A percentile compares a stretch with the other conserved stretches of the same genome.
phyloP scores from a whole-genome alignment of 1,140 invertebrate genomes.

The Hypothenemus hampei region DNA sequence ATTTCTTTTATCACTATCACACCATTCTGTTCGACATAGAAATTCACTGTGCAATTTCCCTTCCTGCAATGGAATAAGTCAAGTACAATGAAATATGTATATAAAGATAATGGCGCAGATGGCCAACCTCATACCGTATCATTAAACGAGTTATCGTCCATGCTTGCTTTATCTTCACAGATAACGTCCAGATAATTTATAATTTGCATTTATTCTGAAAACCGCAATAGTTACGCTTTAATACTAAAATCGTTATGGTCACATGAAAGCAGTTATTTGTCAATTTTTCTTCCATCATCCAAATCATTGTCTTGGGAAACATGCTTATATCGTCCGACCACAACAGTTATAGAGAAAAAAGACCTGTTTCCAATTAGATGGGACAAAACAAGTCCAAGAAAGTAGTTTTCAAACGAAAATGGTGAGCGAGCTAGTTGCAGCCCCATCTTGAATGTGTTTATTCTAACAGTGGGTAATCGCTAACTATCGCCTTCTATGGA shows the following conservation, averaged over 20 bases:
- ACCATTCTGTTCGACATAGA: constrained; percentile 4
- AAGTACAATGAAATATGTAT: constrained; percentile 24
- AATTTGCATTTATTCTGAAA: constrained; percentile 22
- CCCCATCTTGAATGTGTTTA: constrained; percentile 23
- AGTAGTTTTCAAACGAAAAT: constrained; percentile 12
- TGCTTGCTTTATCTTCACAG: constrained; percentile 17
- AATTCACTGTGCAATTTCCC: constrained; percentile 11
- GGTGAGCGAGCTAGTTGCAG: constrained; percentile 9
- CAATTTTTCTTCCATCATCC: neutral
- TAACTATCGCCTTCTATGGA: constrained; percentile 16
- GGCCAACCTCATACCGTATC: constrained; percentile 19
- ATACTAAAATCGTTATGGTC: constrained; percentile 18
- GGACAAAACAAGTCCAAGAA: constrained; percentile 1
- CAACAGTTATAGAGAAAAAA: constrained; percentile 13
- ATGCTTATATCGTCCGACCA: neutral
- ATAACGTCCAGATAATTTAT: constrained; percentile 23
- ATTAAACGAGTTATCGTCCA: constrained; percentile 22
- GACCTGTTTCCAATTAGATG: constrained; percentile 20
- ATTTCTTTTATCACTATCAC: constrained; percentile 4
- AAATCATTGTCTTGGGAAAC: neutral
- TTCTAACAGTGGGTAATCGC: constrained; percentile 23
- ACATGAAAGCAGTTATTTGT: neutral
- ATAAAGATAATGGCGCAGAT: constrained; percentile 22
- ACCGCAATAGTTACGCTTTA: constrained; percentile 14
- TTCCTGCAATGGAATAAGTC: constrained; percentile 18